Evolutionary conservation across 1,140 invertebrate genomes (phyloP), one percentile per base, ranked within the genome.

Genomic region (Hormaphis cornu): DNA sequence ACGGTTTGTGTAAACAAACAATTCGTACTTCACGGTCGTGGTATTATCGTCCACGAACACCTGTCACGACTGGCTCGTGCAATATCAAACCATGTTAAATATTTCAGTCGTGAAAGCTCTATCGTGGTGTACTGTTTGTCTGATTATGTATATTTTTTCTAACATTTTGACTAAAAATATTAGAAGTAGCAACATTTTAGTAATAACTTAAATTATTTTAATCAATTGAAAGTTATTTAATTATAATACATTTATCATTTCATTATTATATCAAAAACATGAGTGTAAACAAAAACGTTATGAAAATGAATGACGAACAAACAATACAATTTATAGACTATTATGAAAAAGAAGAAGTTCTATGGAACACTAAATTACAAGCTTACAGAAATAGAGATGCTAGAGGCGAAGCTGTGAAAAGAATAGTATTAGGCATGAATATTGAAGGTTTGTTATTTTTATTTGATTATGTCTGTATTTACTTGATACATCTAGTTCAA

Each of bases 391-490:
- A 59, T 59, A 59, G 56, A 59, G 56, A 40, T 42, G 56, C 56
- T 42, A 59, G 56, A 59, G 37, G 37, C 22, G 56, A 59, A 59
- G 56, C 56, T 42, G 22, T 42, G 35, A 42, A 59, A 42, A 59
- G 56, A 59, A 42, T 59, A 42, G 20, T 59, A 26, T 42, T n/a
- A 59, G 56, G 14, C 20, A 42, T 59, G 22, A 42, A 59, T 40
- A 59, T 59, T 42, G 35, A 59, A 59, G 56, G 56, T 59, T 59
- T 42, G 24, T 59, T 42, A 59, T 59, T 59, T 59, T 59, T 59
- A 16, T n/a, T 59, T n/a, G 20, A 42, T 26, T 59, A 42, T 40
- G 14, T 59, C 2, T 42, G 22, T 59, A 59, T 42, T 59, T 59
- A 59, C 9, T 42, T 30, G 16, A 30, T 53, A 53, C 26, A 30